These are phyloP conservation scores for Cantharis rustica DNA, from an alignment of 2,888 invertebrate species.

Conservation along the genomic window DNA sequence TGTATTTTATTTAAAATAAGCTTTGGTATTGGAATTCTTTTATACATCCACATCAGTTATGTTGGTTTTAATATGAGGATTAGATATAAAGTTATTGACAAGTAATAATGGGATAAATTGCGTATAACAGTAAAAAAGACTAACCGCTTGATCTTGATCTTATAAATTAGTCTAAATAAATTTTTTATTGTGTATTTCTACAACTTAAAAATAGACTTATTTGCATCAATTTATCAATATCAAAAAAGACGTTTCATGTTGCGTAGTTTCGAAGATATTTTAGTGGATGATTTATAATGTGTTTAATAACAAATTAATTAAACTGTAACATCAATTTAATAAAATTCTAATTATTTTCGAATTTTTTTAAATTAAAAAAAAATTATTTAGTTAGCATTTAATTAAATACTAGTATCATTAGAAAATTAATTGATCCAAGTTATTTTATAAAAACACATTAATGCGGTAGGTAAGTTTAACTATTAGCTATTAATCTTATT, in stretches of 20 bases:
- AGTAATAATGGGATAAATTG: conserved; percentile 1
- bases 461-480: neutral
- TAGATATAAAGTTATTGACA: conserved; percentile 13
- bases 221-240: neutral
- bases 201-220: neutral
- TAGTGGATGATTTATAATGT: neutral
- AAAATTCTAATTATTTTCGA: no score
- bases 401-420: neutral
- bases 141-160: neutral
- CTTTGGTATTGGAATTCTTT: conserved; percentile 11
- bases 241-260: neutral
- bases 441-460: neutral
- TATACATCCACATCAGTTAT: conserved; percentile 15
- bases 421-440: neutral
- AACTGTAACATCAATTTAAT: neutral
- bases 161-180: neutral
- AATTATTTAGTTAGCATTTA: neutral
- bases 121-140: neutral
- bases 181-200: neutral
- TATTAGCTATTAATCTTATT: neutral
- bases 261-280: neutral
- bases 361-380: neutral
- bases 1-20: conserved; percentile 13
- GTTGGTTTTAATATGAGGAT: conserved; percentile 16
- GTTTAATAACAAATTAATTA: neutral